phyloP scores from a whole-genome alignment of 30 jellyfish, hydroid and myxozoan genomes.

The Chironex yamaguchii region DNA sequence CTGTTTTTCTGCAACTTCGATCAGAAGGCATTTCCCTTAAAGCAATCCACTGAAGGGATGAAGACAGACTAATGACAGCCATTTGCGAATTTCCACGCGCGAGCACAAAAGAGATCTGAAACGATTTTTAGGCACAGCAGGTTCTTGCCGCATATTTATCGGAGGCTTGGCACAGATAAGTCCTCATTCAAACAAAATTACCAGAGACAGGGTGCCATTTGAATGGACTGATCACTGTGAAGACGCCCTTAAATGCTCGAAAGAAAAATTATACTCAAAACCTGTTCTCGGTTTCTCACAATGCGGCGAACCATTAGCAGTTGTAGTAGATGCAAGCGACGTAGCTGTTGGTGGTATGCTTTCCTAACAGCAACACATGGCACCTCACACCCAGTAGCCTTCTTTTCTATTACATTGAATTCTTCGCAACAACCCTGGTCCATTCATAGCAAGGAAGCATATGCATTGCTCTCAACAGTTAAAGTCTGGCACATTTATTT shows the following conservation, averaged over 20 bases:
- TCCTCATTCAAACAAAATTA: neutral
- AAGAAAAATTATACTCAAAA: neutral
- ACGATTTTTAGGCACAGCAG: neutral
- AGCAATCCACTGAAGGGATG: neutral
- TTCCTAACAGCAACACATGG: constrained; percentile 28
- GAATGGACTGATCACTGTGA: neutral
- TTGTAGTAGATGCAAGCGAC: constrained; percentile 47
- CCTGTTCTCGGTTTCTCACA: constrained; percentile 8
- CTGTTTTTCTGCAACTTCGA: neutral
- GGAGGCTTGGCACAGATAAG: neutral
- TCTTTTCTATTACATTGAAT: constrained; percentile 13
- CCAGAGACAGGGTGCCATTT: neutral
- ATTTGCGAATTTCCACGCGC: neutral
- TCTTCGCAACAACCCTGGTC: constrained; percentile 37
- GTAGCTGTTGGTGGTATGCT: constrained; percentile 54
- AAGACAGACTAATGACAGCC: neutral
- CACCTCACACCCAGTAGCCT: constrained; percentile 50
- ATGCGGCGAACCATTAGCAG: constrained; percentile 18
- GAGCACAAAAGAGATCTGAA: neutral
- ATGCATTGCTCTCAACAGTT: constrained; percentile 38
- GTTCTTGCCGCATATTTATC: neutral
- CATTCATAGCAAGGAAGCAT: constrained; percentile 47
- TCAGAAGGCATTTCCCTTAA: neutral
- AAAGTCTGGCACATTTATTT: constrained; percentile 36
- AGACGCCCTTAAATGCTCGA: neutral